Base-by-base conservation (phyloP, 2,797 vertebrate genomes). In the Chanos chanos region DNA sequence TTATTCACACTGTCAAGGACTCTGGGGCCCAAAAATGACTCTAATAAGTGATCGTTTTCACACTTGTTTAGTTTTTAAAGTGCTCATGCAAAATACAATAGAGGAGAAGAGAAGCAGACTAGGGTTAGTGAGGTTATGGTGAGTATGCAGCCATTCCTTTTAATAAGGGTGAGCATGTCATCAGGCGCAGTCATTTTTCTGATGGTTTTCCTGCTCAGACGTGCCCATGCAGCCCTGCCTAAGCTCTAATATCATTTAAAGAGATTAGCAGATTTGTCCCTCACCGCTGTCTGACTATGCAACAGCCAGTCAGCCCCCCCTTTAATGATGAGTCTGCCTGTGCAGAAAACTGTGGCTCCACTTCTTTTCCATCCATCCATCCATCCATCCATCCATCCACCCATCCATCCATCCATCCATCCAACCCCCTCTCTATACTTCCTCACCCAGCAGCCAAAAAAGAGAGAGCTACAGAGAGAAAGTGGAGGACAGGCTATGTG, bases 31-130 rank as follows among this genome's bases (percentile, higher is more conserved):
- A 76, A 79, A n/a, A n/a, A 83, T 64, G 54, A 76, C 70, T 78
- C 76, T 81, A 84, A 83, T 81, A 84, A 83, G 75, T 53, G 10
- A 77, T 70, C 51, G 18, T 80, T 88, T 86, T 86, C 77, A 86
- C 79, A 85, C 81, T 81, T 79, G 79, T 86, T 85, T 83, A 81
- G 73, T 70, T 77, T 83, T 79, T 52, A 71, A 72, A 74, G 77
- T 63, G 69, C 49, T 80, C 77, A 80, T 75, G 80, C 79, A 77
- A 71, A 79, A 71, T 67, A 72, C 49, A 73, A 71, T 52, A 65
- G 30, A 52, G 70, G 18, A 22, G n/a, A 50, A 25, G 22, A 18
- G 45, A 61, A 21, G 36, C 33, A 27, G 41, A 33, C 16, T 30
- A 16, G 24, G 60, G 36, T n/a, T 28, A 8, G 18, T 34, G 15